Percentiles rank a stretch among this genome's conserved stretches.
Conservation (phyloP, 2,797 vertebrate species). For the Centroberyx gerrardi region DNA sequence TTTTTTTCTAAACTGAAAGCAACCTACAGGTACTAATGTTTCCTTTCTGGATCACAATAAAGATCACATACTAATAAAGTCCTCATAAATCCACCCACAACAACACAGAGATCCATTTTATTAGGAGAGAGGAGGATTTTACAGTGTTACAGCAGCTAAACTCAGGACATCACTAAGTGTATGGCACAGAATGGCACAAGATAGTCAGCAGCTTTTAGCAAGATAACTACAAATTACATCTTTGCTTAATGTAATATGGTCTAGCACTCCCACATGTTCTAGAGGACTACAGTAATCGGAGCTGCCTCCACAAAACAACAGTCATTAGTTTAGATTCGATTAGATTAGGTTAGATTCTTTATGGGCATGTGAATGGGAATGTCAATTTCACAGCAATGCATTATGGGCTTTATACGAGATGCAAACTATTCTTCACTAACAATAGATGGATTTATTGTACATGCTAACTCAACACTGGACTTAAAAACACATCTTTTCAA, state of each 20-base stretch:
- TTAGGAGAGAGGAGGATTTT: too few species aligned
- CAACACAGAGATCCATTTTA: neutral
- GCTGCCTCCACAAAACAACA: neutral
- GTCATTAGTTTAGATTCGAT: too few species aligned
- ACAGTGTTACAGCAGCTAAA: neutral
- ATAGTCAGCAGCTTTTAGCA: neutral
- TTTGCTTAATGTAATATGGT: neutral
- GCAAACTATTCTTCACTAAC: neutral
- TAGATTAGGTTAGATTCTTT: neutral
- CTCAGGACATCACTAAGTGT: neutral
- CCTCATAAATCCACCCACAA: neutral
- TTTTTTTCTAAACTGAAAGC: neutral
- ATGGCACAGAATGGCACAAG: neutral
- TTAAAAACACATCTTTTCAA: too few species aligned
- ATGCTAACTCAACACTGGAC: too few species aligned
- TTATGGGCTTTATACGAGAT: neutral
- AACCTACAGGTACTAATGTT: neutral
- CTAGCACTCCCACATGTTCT: neutral
- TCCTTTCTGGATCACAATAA: neutral
- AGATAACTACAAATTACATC: neutral
- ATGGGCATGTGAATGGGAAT: neutral
- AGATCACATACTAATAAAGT: neutral
- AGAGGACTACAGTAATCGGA: neutral
- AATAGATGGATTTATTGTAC: neutral
- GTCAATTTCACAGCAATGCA: neutral